Evolutionary conservation across 2,113 vertebrate genomes (phyloP), one percentile per base, ranked within the genome.

Genomic region (Leiothrix lutea): DNA sequence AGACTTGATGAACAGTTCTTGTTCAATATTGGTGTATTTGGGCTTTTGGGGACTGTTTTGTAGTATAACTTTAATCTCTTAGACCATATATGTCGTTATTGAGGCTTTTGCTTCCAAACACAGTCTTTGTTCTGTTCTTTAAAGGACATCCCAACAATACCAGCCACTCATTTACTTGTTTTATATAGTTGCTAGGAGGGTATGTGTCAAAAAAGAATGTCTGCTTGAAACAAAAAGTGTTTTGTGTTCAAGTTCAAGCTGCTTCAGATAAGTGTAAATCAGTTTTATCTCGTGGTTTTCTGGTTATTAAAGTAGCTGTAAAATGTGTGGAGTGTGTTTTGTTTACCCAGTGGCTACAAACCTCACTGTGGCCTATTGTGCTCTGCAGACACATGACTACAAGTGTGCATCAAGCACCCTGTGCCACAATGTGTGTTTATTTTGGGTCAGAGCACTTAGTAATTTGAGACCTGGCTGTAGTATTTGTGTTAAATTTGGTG

Each of bases 211-310:
- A 77, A 89, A 80, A 47, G 29, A 69, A 56, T 6, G 14, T 58
- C 54, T 6, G 0, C 33, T 61, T 77, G 70, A 93, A 95, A 94
- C 47, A 94, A 58, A 82, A 77, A 36, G 14, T 57, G 18, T 21
- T 80, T 67, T 69, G 42, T 79, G 51, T 94, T 95, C 22, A 88
- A 4, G 12, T 80, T 73, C 24, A 73, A 71, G 44, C 56, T 15
- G 5, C 60, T 58, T 78, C n/a, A 67, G 67, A 67, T 74, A 66
- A 78, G 16, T 8, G 16, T 92, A 47, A 92, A 90, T 88, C 38
- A 7, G 31, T 83, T 83, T 86, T 95, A 71, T 94, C 64, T 93
- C 4, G 35, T 77, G 90, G 83, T 88, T 93, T 97, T 85, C 79
- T 86, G 79, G 40, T 80, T 77, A 60, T 93, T 92, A 54, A 95